Evolutionary conservation across 2,888 invertebrate species (phyloP), one percentile per base, ranked within the genome.

Genomic region (Cecidostiba fungosa): DNA sequence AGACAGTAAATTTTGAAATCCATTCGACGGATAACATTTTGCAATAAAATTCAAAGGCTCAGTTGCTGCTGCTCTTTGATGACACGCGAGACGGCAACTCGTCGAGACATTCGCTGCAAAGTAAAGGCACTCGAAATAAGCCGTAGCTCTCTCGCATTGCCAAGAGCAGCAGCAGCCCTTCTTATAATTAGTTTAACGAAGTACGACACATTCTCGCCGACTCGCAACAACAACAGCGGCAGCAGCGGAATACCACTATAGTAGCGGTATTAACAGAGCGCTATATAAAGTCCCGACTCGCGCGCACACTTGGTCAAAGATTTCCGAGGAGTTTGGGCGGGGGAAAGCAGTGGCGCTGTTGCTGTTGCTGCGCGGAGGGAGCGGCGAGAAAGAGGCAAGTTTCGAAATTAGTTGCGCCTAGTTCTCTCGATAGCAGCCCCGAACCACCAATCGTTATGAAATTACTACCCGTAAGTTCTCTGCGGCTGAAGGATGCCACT

Each of bases 371-470:
- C 26, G 12, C 3, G 23, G 5, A 66, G 66, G 59, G 82, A 23
- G 76, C 19, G 69, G 76, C 19, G 69, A 70, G 54, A 39, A 73
- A 78, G 74, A 84, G 50, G 26, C 26, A 85, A 85, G 82, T 85
- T 85, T 32, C 62, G 43, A 14, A 83, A 83, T 86, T 86, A 86
- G 83, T 86, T 83, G 26, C 70, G 80, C 79, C 76, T 82, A 72
- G 66, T 78, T 85, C 32, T 59, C 69, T 62, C 70, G 50, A 78
- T 86, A 70, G 66, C 36, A 12, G 39, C 36, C 26, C 32, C 23
- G 36, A 36, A 19, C 73, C 77, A 59, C 62, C 76, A 79, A 83
- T 86, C 83, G 82, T 86, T 86, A 83, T 83, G 80, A 84, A 80
- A 86, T 86, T 77, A 86, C 73, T 77, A 86, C 73, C 50, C 54